Percentiles rank a stretch among this genome's conserved stretches.
These are phyloP conservation scores for Brachycybe producta DNA, from an alignment of 2,888 invertebrate genomes.

Conservation along the genomic window DNA sequence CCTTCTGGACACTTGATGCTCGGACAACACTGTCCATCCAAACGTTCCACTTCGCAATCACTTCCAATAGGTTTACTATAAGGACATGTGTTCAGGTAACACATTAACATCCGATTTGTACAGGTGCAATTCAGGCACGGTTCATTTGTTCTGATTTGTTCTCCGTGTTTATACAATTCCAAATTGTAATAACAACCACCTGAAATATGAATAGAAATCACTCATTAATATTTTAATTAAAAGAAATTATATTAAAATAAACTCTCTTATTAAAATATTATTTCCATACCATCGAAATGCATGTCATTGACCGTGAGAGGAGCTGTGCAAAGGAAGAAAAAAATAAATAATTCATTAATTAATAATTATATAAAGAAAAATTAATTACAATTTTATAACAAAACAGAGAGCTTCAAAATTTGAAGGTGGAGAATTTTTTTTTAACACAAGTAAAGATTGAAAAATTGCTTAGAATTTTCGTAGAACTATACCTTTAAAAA, in stretches of 20 bases:
- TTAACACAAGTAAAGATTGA: too few species aligned
- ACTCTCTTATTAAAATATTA: conserved; percentile 12
- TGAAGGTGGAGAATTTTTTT: too few species aligned
- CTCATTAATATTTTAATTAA: conserved; percentile 1
- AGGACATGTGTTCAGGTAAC: conserved; percentile 82
- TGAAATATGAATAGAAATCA: not conserved
- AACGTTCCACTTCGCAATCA: conserved; percentile 77
- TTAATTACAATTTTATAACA: too few species aligned
- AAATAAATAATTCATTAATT: conserved; percentile 2
- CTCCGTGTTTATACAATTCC: conserved; percentile 83
- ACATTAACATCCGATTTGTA: conserved; percentile 89
- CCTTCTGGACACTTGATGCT: conserved; percentile 86
- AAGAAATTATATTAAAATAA: conserved; percentile 6
- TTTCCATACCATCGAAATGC: conserved; percentile 3
- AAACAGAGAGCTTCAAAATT: too few species aligned
- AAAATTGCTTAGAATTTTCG: too few species aligned
- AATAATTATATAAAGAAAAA: too few species aligned
- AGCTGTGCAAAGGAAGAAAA: conserved; percentile 46
- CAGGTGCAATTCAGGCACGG: conserved; percentile 92
- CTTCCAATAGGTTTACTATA: conserved; percentile 87
- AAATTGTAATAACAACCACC: conserved; percentile 83
- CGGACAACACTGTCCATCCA: conserved; percentile 84
- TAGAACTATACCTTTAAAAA: too few species aligned
- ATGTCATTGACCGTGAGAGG: conserved; percentile 43
- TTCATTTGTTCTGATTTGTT: conserved; percentile 85